phyloP scores from a whole-genome alignment of 2,797 vertebrate species.

The Tarsius wallacei region DNA sequence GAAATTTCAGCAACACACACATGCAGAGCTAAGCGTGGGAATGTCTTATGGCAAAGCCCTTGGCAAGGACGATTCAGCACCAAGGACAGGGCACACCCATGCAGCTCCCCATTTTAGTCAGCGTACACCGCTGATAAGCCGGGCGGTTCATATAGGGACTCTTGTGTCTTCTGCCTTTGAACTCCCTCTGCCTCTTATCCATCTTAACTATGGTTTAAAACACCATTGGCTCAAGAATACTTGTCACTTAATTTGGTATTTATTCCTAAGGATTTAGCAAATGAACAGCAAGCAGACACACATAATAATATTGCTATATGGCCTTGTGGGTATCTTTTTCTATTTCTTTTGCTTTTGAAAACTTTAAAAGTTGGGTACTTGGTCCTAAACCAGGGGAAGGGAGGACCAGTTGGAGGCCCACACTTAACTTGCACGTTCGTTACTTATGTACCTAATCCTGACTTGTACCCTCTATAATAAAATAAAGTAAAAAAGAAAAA shows the following conservation, averaged over 20 bases:
- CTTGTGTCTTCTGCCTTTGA: neutral
- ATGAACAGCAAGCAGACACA: neutral
- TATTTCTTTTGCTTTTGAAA: constrained; percentile 54
- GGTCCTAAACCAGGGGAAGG: too few species aligned
- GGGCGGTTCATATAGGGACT: neutral
- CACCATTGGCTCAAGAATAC: neutral
- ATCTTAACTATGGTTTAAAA: neutral
- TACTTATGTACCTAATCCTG: too few species aligned
- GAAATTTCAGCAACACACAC: neutral
- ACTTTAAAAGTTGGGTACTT: neutral
- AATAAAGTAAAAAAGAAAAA: too few species aligned
- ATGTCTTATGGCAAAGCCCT: neutral
- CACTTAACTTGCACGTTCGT: too few species aligned
- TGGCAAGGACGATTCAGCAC: constrained; percentile 75
- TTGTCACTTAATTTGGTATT: neutral
- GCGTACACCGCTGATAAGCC: accelerated
- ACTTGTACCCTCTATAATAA: too few species aligned
- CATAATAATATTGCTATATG: neutral
- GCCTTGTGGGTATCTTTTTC: neutral
- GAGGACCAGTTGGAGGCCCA: too few species aligned
- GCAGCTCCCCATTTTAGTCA: neutral
- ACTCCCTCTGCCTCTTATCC: neutral
- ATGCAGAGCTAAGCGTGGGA: neutral
- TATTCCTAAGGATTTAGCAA: constrained; percentile 24
- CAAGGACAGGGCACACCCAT: constrained; percentile 71